These are phyloP conservation scores for Sinosuthora webbiana DNA, from an alignment of 2,113 vertebrate genomes.

Conservation along the genomic window DNA sequence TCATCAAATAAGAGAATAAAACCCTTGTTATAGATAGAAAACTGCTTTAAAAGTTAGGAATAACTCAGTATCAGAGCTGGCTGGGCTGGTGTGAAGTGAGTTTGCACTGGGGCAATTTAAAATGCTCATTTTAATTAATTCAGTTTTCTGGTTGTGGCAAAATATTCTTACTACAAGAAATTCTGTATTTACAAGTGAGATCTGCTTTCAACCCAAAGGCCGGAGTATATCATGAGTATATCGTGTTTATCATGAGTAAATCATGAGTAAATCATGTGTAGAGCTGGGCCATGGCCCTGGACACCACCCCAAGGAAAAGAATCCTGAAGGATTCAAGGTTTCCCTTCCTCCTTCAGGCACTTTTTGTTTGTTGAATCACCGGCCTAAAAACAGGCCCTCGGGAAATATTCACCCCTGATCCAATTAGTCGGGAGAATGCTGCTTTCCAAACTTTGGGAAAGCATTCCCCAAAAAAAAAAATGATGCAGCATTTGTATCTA, in stretches of 20 bases:
- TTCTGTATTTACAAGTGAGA: background rate
- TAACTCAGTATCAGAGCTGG: background rate
- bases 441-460: background rate
- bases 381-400: conserved; percentile 9
- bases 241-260: background rate
- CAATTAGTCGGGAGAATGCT: conserved; percentile 24
- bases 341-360: background rate
- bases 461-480: conserved; percentile 1
- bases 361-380: conserved; percentile 33
- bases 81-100: background rate
- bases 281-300: background rate
- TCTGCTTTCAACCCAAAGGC: background rate
- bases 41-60: background rate
- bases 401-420: conserved; percentile 15
- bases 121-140: background rate
- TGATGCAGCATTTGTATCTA: background rate
- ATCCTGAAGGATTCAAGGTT: background rate
- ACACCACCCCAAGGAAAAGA: background rate
- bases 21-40: background rate
- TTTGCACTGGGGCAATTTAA: background rate
- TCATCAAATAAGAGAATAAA: no score
- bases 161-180: background rate
- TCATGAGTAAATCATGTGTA: background rate
- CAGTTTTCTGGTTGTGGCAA: background rate
- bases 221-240: background rate